These are phyloP conservation scores for Epinephelus malabaricus DNA, from an alignment of 2,797 vertebrate species.

Conservation along the genomic window DNA sequence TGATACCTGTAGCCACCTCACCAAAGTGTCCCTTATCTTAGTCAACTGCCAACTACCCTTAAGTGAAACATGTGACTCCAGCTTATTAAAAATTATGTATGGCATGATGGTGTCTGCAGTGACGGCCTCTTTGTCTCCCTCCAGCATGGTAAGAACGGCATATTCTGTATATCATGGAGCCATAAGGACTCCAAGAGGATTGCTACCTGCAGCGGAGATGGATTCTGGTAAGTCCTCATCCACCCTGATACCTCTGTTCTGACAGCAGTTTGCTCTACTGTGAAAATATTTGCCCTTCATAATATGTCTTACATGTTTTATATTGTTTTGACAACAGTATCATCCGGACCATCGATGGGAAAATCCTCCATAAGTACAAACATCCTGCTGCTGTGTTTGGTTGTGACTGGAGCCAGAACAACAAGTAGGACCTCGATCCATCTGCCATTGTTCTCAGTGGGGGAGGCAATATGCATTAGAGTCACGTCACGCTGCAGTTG, in stretches of 20 bases:
- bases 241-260: neutral
- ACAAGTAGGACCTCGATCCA: slow-evolving; percentile 88
- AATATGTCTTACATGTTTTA: neutral
- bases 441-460: neutral
- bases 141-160: slow-evolving; percentile 96
- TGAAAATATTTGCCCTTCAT: neutral
- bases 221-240: slow-evolving; percentile 91
- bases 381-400: slow-evolving; percentile 97
- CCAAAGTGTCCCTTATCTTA: no score
- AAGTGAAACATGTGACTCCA: neutral
- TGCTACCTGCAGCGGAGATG: slow-evolving; percentile 95
- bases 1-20: no score
- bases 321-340: slow-evolving; percentile 85
- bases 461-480: neutral
- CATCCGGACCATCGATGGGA: slow-evolving; percentile 94
- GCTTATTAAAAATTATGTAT: neutral
- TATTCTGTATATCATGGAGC: slow-evolving; percentile 99
- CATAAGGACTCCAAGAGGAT: slow-evolving; percentile 98
- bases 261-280: neutral
- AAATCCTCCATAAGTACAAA: slow-evolving; percentile 96
- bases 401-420: slow-evolving; percentile 99
- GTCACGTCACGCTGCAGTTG: neutral
- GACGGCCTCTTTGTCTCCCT: slow-evolving; percentile 15
- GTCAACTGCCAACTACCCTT: no score
- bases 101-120: neutral